These are phyloP conservation scores for Vulpes ferrilata DNA, from an alignment of 2,113 vertebrate species.

Conservation along the genomic window DNA sequence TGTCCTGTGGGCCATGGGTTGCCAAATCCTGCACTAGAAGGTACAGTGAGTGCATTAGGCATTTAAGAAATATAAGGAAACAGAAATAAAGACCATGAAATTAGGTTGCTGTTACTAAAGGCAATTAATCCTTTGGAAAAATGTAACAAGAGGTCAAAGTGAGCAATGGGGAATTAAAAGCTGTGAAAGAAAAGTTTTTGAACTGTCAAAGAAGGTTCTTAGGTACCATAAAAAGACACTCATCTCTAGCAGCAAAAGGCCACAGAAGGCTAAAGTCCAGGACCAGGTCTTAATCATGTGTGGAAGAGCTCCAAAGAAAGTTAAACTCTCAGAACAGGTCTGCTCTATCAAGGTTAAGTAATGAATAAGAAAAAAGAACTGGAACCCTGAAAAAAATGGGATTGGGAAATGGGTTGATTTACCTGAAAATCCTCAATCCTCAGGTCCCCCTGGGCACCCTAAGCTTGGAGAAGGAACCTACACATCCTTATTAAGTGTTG, in stretches of 20 bases:
- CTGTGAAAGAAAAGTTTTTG: background rate
- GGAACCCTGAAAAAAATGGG: background rate
- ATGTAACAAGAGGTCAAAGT: background rate
- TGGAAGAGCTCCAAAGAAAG: background rate
- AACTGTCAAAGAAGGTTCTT: constrained; percentile 17
- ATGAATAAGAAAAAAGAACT: background rate
- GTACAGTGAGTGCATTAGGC: background rate
- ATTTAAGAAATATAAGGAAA: constrained; percentile 12
- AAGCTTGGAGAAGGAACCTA: background rate
- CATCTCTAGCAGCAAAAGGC: background rate
- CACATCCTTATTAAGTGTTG: background rate
- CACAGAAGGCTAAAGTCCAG: constrained; percentile 31
- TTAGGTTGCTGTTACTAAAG: background rate
- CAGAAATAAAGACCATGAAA: background rate
- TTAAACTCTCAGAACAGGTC: background rate
- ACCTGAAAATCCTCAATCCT: background rate
- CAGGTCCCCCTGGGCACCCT: background rate
- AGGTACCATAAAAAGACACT: background rate
- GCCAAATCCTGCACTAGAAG: background rate
- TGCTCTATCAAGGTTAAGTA: background rate
- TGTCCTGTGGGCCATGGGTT: background rate
- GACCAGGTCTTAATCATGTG: background rate
- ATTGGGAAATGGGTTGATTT: background rate
- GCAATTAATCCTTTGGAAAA: background rate
- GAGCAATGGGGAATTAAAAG: background rate